Base-by-base conservation (phyloP, 1,140 invertebrate genomes). In the Akabosia matsudoensis region DNA sequence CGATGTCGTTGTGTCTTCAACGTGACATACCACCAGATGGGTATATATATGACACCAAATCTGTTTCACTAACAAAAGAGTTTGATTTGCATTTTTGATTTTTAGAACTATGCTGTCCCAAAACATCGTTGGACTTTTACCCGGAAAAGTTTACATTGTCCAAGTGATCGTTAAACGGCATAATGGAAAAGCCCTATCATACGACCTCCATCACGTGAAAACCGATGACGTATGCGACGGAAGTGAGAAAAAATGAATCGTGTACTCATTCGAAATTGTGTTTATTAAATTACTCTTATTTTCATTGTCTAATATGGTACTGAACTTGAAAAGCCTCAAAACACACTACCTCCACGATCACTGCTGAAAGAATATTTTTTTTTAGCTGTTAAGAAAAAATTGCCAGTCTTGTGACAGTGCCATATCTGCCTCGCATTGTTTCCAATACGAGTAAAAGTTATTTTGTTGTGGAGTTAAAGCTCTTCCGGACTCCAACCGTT, bases 131-230 rank as follows among this genome's bases (percentile, higher is more conserved):
- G 81, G 84, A 10, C 79, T 87, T 31, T 83, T 83, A 45, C 82
- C 85, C 16, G 83, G 83, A 1, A 82, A 82, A 79, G 82, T 75
- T 70, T 87, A 87, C 75, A 79, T 85, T 1, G 82, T 87, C 3
- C 86, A 87, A 80, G 83, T 87, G 0, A 86, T 84, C 13, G 84
- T 86, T 2, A 83, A 84, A 64, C 85, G 86, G 75, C 82, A 82
- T 28, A 82, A 83, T 70, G 86, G 86, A 70, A 85, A 84, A 80
- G 82, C 84, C 14, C 78, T 87, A 18, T 85, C 86, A 7, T 87
- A 87, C 77, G 83, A 87, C 81, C 75, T 86, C 10, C 81, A 85
- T 31, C 83, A 85, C 78, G 85, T 86, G 0, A 74, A 83, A 70
- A 87, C 86, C 13, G n/a, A 51, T 1, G 33, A 73, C 4, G 31